phyloP scores from a whole-genome alignment of 2,888 invertebrate species.

The Agrotis ipsilon region DNA sequence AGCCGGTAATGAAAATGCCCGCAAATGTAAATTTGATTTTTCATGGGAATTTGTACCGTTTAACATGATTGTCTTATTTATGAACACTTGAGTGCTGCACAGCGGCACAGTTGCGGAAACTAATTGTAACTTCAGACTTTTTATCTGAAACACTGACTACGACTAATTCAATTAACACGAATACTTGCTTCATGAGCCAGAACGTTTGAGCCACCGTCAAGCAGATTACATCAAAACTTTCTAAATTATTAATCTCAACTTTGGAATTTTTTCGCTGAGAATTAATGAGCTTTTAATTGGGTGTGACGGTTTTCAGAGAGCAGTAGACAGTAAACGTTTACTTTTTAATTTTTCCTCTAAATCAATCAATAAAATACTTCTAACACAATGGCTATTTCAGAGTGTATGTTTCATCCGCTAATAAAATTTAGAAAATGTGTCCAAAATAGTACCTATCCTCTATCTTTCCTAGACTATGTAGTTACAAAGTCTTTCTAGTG shows the following conservation, averaged over 20 bases:
- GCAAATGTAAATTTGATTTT: not conserved
- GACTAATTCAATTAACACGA: conserved; percentile 56
- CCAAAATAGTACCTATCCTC: too few relatives aligned
- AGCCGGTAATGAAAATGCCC: not conserved
- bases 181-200: conserved; percentile 46
- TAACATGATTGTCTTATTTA: not conserved
- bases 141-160: conserved; percentile 13
- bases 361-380: not conserved
- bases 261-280: conserved; percentile 52
- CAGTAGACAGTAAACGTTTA: conserved; percentile 19
- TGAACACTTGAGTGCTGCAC: not conserved
- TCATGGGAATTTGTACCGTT: not conserved
- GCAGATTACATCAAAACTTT: conserved; percentile 66
- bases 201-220: conserved; percentile 51
- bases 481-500: too few relatives aligned
- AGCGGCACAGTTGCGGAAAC: not conserved
- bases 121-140: conserved; percentile 1
- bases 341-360: conserved; percentile 3
- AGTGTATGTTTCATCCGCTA: too few relatives aligned
- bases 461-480: too few relatives aligned
- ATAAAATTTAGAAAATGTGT: too few relatives aligned
- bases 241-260: conserved; percentile 60
- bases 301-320: conserved; percentile 40
- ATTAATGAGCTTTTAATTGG: conserved; percentile 67
- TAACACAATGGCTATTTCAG: not conserved